phyloP scores from a whole-genome alignment of 2,113 vertebrate species.

The Saimiri boliviensis region DNA sequence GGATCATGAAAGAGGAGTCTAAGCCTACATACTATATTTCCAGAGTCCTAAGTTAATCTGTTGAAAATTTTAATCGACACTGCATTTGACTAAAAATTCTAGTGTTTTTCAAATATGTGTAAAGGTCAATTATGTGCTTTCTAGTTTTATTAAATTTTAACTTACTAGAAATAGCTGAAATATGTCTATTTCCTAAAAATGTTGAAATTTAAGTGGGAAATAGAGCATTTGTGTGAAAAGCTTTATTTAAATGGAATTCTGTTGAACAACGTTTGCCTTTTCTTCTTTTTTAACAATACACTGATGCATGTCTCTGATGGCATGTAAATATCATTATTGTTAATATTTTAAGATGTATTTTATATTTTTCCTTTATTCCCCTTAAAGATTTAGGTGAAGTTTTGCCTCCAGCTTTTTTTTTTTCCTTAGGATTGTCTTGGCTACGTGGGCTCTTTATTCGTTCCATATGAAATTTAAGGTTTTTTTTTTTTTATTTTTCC shows the following conservation, averaged over 20 bases:
- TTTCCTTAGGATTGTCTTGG: too few relatives aligned
- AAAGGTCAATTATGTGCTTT: neutral
- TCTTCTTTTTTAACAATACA: neutral
- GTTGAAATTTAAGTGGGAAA: neutral
- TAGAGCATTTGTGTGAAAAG: neutral
- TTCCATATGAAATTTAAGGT: too few relatives aligned
- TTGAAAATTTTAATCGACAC: neutral
- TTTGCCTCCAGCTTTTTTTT: too few relatives aligned
- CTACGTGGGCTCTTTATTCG: too few relatives aligned
- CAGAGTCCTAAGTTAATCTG: neutral
- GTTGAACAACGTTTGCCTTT: neutral
- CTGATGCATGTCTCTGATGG: neutral
- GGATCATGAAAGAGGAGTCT: neutral
- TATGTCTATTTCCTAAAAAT: neutral
- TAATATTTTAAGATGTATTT: neutral
- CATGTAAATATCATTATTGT: neutral
- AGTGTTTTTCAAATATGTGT: neutral
- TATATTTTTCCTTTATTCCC: neutral
- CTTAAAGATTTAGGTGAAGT: neutral
- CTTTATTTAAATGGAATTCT: neutral
- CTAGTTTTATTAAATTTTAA: conserved; percentile 25
- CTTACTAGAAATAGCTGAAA: neutral
- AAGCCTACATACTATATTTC: neutral
- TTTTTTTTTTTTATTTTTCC: too few relatives aligned
- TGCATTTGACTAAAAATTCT: neutral